Evolutionary conservation across 2,888 invertebrate genomes (phyloP).

Genomic region (Microplitis manilae): DNA sequence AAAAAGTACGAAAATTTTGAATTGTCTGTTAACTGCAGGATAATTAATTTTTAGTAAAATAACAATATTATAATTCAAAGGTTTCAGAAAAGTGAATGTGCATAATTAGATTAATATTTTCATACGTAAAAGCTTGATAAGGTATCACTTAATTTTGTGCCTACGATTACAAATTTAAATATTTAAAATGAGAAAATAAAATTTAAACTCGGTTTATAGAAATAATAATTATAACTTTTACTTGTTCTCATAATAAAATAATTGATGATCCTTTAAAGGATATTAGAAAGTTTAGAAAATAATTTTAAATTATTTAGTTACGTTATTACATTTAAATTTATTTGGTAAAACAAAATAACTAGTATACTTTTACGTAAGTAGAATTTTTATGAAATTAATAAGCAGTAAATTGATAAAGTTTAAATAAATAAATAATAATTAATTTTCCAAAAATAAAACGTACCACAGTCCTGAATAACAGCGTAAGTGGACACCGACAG

Average conservation of each 20-base stretch:
- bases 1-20: too few species aligned
- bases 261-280: slow-evolving; percentile 51
- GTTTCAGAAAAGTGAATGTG: background rate
- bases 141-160: background rate
- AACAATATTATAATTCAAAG: too few species aligned
- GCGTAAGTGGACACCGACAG: slow-evolving; percentile 39
- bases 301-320: too few species aligned
- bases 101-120: background rate
- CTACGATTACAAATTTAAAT: slow-evolving; percentile 37
- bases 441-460: slow-evolving; percentile 33
- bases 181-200: background rate
- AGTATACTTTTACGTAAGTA: too few species aligned
- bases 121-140: background rate
- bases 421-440: background rate
- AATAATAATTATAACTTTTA: too few species aligned
- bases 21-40: too few species aligned
- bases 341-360: too few species aligned
- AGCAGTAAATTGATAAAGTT: background rate
- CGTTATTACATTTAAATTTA: too few species aligned
- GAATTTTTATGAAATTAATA: too few species aligned
- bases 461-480: slow-evolving; percentile 52
- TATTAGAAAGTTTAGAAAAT: slow-evolving; percentile 50
- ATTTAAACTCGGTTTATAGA: too few species aligned
- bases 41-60: too few species aligned
- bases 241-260: background rate